Evolutionary conservation across 2,113 vertebrate species (phyloP).

Genomic region (Proteles cristata): DNA sequence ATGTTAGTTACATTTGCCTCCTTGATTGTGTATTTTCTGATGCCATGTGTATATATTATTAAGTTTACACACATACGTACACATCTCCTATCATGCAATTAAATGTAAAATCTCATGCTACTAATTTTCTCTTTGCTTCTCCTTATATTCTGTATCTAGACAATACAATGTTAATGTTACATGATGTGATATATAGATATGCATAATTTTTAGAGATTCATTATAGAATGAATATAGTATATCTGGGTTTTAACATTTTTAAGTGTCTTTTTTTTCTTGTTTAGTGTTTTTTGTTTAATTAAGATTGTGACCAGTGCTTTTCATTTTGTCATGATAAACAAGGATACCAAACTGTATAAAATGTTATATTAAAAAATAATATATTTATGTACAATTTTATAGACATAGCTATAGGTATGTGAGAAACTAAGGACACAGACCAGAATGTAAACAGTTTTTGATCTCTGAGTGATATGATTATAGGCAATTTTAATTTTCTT

Average conservation of each 20-base stretch:
- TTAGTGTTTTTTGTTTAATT: slow-evolving; percentile 11
- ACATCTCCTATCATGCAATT: neutral
- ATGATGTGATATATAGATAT: neutral
- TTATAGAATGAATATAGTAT: neutral
- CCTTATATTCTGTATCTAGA: neutral
- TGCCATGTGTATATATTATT: neutral
- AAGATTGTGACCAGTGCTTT: neutral
- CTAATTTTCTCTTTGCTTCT: slow-evolving; percentile 25
- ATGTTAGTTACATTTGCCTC: neutral
- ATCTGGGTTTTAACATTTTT: neutral
- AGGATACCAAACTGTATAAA: neutral
- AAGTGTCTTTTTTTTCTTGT: neutral
- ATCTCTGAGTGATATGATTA: neutral
- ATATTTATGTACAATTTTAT: neutral
- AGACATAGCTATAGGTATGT: neutral
- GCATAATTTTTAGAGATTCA: neutral
- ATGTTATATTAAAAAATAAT: neutral
- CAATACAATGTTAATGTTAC: neutral
- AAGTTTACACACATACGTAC: neutral
- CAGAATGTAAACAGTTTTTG: slow-evolving; percentile 7
- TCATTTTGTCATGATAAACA: neutral
- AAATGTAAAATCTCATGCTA: neutral
- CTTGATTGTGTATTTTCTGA: slow-evolving; percentile 20
- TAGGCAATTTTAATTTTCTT: slow-evolving; percentile 30
- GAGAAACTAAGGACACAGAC: neutral